Conservation (phyloP, 2,113 vertebrate species). For the Circaetus cinerascens region DNA sequence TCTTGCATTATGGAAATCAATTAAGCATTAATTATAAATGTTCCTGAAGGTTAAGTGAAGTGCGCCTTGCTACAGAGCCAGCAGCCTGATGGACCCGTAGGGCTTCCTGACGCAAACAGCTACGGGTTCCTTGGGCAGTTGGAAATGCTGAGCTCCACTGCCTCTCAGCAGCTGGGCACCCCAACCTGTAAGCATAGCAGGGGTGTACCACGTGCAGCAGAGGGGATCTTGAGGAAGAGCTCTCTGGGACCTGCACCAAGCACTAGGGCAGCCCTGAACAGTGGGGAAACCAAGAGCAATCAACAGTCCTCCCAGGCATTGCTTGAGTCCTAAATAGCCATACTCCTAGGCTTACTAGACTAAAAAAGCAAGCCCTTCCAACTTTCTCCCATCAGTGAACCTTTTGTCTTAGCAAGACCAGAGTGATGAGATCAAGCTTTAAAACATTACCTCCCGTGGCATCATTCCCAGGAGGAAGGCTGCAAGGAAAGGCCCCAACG, state of each 20-base stretch:
- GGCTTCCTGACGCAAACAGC: not conserved
- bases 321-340: not conserved
- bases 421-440: not conserved
- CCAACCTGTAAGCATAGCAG: rapidly evolving
- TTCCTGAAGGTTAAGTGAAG: slow-evolving; percentile 65
- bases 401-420: not conserved
- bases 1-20: slow-evolving; percentile 70
- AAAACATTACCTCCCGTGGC: not conserved
- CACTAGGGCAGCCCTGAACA: not conserved
- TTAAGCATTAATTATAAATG: slow-evolving; percentile 66
- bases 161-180: not conserved
- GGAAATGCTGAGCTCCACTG: not conserved
- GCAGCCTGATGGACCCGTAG: not conserved
- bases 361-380: not conserved
- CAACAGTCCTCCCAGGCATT: not conserved
- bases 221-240: not conserved
- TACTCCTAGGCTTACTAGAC: not conserved
- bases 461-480: not conserved
- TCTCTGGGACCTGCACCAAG: not conserved
- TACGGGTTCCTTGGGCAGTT: not conserved
- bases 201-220: not conserved
- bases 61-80: not conserved
- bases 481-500: not conserved
- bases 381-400: not conserved
- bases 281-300: not conserved